Evolutionary conservation across 1,140 invertebrate species (phyloP).

Genomic region (Rhyzopertha dominica): DNA sequence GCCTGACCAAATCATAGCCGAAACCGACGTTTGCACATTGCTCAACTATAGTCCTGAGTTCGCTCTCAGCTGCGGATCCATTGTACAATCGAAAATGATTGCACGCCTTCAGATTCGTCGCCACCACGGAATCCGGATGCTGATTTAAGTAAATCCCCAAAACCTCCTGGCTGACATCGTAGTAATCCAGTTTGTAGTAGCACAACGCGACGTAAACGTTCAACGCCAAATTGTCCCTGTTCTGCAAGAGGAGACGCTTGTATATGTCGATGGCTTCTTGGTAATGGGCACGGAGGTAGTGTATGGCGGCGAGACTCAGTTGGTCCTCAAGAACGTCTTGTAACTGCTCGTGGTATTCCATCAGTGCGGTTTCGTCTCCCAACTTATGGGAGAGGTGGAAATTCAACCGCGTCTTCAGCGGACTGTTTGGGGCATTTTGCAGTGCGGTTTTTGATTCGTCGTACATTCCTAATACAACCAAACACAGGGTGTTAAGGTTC

Average conservation of each 20-base stretch:
- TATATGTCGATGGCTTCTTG: slow-evolving; percentile 99
- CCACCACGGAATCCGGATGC: slow-evolving; percentile 89
- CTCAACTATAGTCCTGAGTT: slow-evolving; percentile 74
- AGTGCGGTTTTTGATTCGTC: slow-evolving; percentile 61
- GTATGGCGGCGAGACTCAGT: slow-evolving; percentile 91
- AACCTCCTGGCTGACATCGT: slow-evolving; percentile 90
- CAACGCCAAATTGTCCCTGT: slow-evolving; percentile 88
- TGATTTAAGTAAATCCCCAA: slow-evolving; percentile 89
- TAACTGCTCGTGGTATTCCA: slow-evolving; percentile 76
- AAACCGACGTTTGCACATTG: slow-evolving; percentile 78
- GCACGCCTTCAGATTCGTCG: slow-evolving; percentile 81
- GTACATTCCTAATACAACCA: slow-evolving; percentile 57
- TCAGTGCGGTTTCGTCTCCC: slow-evolving; percentile 77
- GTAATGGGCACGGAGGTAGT: slow-evolving; percentile 93
- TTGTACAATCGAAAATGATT: slow-evolving; percentile 74
- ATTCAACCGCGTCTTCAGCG: slow-evolving; percentile 72
- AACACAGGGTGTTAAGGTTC: background rate
- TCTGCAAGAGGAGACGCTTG: slow-evolving; percentile 87
- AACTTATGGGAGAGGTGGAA: slow-evolving; percentile 95
- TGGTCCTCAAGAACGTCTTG: slow-evolving; percentile 92
- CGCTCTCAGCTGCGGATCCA: slow-evolving; percentile 86
- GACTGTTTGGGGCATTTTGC: slow-evolving; percentile 54
- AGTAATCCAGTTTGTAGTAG: slow-evolving; percentile 96
- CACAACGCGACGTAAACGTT: slow-evolving; percentile 97
- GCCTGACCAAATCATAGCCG: slow-evolving; percentile 88